These are phyloP conservation scores for Amphiprion clarkii DNA, from an alignment of 2,797 vertebrate genomes.

Conservation along the genomic window DNA sequence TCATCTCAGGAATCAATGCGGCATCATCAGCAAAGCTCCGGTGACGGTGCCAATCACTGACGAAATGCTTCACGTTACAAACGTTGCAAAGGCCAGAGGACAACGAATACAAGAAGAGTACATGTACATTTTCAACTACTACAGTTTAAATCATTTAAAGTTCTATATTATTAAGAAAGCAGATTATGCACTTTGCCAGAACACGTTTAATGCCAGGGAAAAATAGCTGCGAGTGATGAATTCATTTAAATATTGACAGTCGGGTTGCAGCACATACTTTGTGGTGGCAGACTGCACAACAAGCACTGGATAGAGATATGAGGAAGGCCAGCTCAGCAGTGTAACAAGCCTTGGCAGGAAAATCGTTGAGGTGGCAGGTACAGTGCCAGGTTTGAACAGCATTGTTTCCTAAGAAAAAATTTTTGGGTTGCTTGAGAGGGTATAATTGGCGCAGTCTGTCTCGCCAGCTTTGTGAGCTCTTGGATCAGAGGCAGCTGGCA, in stretches of 20 bases:
- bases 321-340: constrained; percentile 51
- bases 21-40: constrained; percentile 59
- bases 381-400: constrained; percentile 39
- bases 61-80: constrained; percentile 56
- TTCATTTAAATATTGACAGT: constrained; percentile 13
- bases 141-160: background rate
- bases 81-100: constrained; percentile 51
- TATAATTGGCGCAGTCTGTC: constrained; percentile 11
- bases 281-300: constrained; percentile 33
- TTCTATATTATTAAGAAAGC: background rate
- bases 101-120: constrained; percentile 26
- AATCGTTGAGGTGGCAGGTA: constrained; percentile 39
- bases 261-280: constrained; percentile 24
- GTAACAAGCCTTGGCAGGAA: constrained; percentile 54
- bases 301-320: constrained; percentile 22
- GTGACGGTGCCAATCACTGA: constrained; percentile 53
- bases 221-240: constrained; percentile 15
- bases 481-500: constrained; percentile 17
- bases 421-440: constrained; percentile 19
- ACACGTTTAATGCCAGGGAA: constrained; percentile 1
- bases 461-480: constrained; percentile 13
- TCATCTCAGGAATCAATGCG: constrained; percentile 60
- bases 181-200: background rate
- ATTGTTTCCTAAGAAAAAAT: constrained; percentile 37
- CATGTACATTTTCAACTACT: constrained; percentile 2